Conservation (phyloP, 2,888 invertebrate species). For the Autographa gamma region DNA sequence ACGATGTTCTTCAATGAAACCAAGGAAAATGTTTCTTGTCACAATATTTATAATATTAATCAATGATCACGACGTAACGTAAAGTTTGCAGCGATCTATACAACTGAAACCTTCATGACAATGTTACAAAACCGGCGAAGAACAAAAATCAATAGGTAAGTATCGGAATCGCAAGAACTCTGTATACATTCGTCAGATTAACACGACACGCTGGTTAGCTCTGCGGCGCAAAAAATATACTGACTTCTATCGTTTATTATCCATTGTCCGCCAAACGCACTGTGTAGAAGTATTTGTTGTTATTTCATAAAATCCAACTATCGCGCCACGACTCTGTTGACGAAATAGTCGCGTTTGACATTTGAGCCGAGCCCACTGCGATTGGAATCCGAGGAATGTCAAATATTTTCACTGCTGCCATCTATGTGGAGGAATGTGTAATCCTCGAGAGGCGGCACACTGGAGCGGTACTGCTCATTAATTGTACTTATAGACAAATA, state of each 20-base stretch:
- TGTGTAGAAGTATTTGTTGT: conserved; percentile 82
- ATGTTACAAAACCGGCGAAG: conserved; percentile 83
- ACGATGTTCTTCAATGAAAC: conserved; percentile 74
- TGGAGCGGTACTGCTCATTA: conserved; percentile 66
- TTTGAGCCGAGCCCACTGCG: conserved; percentile 92
- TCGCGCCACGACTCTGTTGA: conserved; percentile 88
- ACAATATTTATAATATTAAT: conserved; percentile 60
- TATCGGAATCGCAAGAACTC: conserved; percentile 76
- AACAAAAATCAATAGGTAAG: conserved; percentile 85
- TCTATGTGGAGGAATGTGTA: conserved; percentile 88
- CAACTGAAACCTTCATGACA: conserved; percentile 80
- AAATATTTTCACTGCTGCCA: conserved; percentile 91
- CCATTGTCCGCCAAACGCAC: conserved; percentile 83
- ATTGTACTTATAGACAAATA: conserved; percentile 24
- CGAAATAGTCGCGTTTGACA: conserved; percentile 91
- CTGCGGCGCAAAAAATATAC: conserved; percentile 76
- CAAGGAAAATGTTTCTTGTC: conserved; percentile 65
- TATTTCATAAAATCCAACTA: conserved; percentile 88
- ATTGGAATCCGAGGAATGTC: conserved; percentile 91
- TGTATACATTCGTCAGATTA: conserved; percentile 69
- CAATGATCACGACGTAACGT: conserved; percentile 51
- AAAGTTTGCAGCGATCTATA: conserved; percentile 62
- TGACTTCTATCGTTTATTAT: conserved; percentile 79
- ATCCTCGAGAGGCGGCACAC: conserved; percentile 77
- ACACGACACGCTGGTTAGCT: conserved; percentile 75